Base-by-base conservation (phyloP, 2,797 vertebrate species). In the Pogonophryne albipinna region DNA sequence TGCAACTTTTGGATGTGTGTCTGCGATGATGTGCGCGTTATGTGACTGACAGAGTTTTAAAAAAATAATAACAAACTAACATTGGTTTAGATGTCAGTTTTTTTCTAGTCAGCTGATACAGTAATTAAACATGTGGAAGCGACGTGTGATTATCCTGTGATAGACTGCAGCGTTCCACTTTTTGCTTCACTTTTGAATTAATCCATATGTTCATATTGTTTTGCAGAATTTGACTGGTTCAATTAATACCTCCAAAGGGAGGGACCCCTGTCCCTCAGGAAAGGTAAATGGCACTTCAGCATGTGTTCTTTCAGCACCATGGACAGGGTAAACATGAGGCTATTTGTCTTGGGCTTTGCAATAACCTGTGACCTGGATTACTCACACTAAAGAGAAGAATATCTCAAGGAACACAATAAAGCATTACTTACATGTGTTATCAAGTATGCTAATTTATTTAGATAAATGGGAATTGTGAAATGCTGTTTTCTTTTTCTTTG, bases 161-260 rank as follows among this genome's bases (percentile, higher is more conserved):
- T 31, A 85, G 65, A 62, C 83, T 89, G 87, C 89, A 87, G 17
- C 12, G n/a, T 66, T 79, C 77, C 72, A 62, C 67, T 85, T 83
- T 80, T 73, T 71, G 47, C 12, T 38, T 15, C 10, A 12, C 0
- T 20, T 45, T 51, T 57, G 1, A 12, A 45, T 53, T 27, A 56
- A 27, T 68, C 0, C 10, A 8, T 1, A 41, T 27, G 52, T 83
- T 4, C 1, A 46, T 83, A 19, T 61, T 80, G 3, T 78, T 16
- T 80, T 86, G 9, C 84, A 95, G 95, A 95, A 95, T 89, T 70
- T 95, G 83, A 93, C 92, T 20, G 82, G 41, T 55, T 74, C 90
- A 6, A 65, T 56, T 11, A 79, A 83, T 23, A 50, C 61, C n/a
- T 57, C 84, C 19, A 91, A 85, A 81, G 88, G 76, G 66, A 93